Evolutionary conservation across 2,797 vertebrate genomes (phyloP).

Genomic region (Malurus leucopterus): DNA sequence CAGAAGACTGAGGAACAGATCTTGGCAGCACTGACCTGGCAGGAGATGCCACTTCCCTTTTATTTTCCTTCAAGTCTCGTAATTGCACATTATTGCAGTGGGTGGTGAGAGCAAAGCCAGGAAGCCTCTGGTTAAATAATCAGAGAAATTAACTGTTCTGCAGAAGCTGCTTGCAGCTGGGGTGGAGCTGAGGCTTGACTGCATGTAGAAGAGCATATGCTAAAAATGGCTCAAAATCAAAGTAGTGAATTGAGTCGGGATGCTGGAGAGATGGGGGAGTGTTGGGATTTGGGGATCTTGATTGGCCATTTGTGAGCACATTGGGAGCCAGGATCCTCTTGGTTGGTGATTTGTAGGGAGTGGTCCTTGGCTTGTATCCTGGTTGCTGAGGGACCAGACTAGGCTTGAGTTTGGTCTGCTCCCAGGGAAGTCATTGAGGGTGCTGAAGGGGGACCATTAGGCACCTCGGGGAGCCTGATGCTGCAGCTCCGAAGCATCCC

Average conservation of each 20-base stretch:
- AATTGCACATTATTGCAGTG: slow-evolving; percentile 18
- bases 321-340: not conserved
- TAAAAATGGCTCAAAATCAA: not conserved
- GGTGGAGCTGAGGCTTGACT: not conserved
- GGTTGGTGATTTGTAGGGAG: fast-evolving
- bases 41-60: not conserved
- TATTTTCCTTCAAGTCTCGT: slow-evolving; percentile 15
- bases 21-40: not conserved
- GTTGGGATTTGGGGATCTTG: not conserved
- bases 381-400: not conserved
- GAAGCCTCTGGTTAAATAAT: slow-evolving; percentile 22
- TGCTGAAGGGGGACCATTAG: not conserved
- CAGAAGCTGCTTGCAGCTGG: not conserved
- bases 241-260: not conserved
- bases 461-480: not conserved
- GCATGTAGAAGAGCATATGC: not conserved
- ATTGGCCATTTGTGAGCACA: not conserved
- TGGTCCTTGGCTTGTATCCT: not conserved
- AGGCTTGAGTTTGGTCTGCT: not conserved
- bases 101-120: slow-evolving; percentile 8
- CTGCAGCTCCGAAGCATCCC: not conserved
- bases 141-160: slow-evolving; percentile 4
- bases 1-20: not conserved
- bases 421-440: not conserved
- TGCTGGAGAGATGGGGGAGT: not conserved